Conservation (phyloP, 2,797 vertebrate genomes). For the Austrolebias charrua region DNA sequence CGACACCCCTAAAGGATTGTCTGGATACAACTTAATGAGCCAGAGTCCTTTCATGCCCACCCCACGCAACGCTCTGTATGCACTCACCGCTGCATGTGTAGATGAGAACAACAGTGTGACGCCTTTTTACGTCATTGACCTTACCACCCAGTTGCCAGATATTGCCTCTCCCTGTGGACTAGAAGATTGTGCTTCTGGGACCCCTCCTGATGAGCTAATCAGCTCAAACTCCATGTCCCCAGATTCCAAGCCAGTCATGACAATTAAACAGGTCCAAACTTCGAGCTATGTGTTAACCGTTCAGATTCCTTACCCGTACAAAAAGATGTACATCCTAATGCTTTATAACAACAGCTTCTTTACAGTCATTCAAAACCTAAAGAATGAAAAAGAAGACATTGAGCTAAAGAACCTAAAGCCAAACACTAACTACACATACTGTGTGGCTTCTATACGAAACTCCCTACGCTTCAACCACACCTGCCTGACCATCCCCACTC, state of each 20-base stretch:
- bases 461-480: constrained; percentile 94
- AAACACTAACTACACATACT: constrained; percentile 95
- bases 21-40: constrained; percentile 91
- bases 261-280: constrained; percentile 82
- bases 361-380: constrained; percentile 88
- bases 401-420: constrained; percentile 86
- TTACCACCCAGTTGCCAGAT: constrained; percentile 80
- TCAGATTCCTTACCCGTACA: constrained; percentile 91
- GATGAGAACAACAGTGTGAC: constrained; percentile 80
- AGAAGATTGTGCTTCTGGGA: constrained; percentile 92
- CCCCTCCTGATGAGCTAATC: constrained; percentile 82
- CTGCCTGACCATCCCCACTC: constrained; percentile 91
- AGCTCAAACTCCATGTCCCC: constrained; percentile 82
- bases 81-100: constrained; percentile 87
- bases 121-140: constrained; percentile 63
- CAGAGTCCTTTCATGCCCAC: constrained; percentile 88
- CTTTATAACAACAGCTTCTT: constrained; percentile 95
- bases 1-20: constrained; percentile 90
- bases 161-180: constrained; percentile 83
- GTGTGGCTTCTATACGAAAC: constrained; percentile 92
- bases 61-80: constrained; percentile 88
- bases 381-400: constrained; percentile 87
- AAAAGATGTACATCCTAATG: constrained; percentile 95
- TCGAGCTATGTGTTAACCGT: constrained; percentile 87
- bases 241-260: constrained; percentile 84